Evolutionary conservation across 2,797 vertebrate species (phyloP).

Genomic region (Eurystomus glaucurus): DNA sequence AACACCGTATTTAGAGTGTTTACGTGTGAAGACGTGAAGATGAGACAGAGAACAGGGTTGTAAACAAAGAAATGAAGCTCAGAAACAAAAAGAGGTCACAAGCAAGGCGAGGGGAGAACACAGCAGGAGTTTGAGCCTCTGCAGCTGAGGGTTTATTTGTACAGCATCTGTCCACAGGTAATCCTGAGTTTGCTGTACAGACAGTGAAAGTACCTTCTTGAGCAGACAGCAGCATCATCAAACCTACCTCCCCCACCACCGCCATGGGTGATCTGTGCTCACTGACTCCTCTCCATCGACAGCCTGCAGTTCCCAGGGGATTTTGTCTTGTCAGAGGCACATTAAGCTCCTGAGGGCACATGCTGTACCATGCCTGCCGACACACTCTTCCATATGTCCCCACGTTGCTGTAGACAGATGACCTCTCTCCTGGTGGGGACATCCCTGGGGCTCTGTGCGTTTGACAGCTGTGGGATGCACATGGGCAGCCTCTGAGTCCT

Average conservation of each 20-base stretch:
- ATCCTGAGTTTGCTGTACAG: fast-evolving
- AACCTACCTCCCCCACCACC: not conserved
- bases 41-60: not conserved
- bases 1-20: not conserved
- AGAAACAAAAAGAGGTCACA: not conserved
- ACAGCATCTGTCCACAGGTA: not conserved
- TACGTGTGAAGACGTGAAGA: not conserved
- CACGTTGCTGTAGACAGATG: fast-evolving
- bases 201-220: not conserved
- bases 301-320: not conserved
- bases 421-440: not conserved
- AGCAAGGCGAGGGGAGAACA: not conserved
- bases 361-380: fast-evolving
- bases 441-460: fast-evolving
- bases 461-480: not conserved
- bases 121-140: not conserved
- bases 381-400: not conserved
- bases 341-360: not conserved
- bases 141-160: not conserved
- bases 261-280: not conserved
- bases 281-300: not conserved
- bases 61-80: not conserved
- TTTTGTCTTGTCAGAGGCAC: not conserved
- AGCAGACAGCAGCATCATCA: not conserved
- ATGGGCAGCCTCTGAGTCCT: not conserved